Evolutionary conservation across 2,113 vertebrate species (phyloP).

Genomic region (Atlantisia rogersi): DNA sequence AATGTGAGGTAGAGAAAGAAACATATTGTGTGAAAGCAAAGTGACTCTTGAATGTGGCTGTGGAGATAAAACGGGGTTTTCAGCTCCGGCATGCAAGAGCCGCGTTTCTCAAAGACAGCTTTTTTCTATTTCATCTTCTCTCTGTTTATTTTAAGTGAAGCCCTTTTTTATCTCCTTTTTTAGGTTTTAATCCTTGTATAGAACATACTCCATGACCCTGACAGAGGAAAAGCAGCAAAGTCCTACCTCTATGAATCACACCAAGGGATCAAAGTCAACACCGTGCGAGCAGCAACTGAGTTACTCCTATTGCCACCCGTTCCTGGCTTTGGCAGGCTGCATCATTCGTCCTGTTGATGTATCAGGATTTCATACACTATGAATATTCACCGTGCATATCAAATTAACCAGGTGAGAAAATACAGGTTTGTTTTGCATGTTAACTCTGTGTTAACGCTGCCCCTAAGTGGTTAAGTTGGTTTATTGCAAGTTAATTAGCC

Average conservation of each 20-base stretch:
- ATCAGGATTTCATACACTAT: constrained; percentile 22
- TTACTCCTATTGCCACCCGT: not conserved
- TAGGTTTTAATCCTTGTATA: constrained; percentile 78
- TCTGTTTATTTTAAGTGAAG: constrained; percentile 33
- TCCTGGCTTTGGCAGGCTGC: constrained; percentile 21
- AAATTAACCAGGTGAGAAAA: constrained; percentile 66
- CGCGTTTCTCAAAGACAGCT: not conserved
- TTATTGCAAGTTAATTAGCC: constrained; percentile 77
- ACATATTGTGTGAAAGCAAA: constrained; percentile 11
- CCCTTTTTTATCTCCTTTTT: constrained; percentile 37
- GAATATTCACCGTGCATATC: constrained; percentile 47
- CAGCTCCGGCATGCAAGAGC: not conserved
- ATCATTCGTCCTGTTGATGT: not conserved
- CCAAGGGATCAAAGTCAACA: not conserved
- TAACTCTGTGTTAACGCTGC: constrained; percentile 71
- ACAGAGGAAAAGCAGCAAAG: constrained; percentile 77
- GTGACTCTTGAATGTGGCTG: not conserved
- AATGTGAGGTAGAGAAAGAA: not conserved
- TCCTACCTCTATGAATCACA: not conserved
- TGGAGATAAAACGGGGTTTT: constrained; percentile 6
- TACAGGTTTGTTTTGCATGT: constrained; percentile 55
- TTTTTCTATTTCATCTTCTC: constrained; percentile 12
- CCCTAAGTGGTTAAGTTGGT: constrained; percentile 72
- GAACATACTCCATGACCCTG: constrained; percentile 77
- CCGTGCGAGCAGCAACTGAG: not conserved